phyloP scores from a whole-genome alignment of 1,140 invertebrate genomes.

The Latrodectus geometricus region DNA sequence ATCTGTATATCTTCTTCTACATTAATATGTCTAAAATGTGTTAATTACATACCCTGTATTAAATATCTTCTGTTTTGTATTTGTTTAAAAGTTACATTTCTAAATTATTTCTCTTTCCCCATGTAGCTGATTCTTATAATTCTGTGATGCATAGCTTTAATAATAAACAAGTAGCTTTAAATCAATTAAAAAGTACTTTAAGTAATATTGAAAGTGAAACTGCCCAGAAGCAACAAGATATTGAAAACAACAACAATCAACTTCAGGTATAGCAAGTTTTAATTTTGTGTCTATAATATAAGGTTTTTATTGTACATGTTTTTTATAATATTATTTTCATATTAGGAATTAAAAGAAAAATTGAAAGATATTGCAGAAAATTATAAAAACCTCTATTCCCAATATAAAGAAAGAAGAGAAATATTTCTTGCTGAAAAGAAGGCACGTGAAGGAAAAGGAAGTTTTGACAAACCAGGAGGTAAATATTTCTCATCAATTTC shows the following conservation, averaged over 20 bases:
- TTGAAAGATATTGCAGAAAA: constrained; percentile 74
- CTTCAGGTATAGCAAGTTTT: constrained; percentile 68
- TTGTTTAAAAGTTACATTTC: too few species aligned
- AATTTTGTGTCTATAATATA: not conserved
- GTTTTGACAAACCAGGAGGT: constrained; percentile 25
- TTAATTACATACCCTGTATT: too few species aligned
- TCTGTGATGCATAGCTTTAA: constrained; percentile 82
- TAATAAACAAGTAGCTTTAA: constrained; percentile 80
- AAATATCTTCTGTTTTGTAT: too few species aligned
- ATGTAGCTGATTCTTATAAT: constrained; percentile 75
- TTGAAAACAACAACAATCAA: constrained; percentile 85
- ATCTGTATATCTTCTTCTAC: too few species aligned
- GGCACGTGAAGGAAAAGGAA: constrained; percentile 65
- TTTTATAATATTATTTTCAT: not conserved
- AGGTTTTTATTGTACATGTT: not conserved
- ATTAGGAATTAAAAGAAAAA: constrained; percentile 75
- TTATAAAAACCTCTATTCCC: constrained; percentile 74
- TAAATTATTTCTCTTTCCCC: constrained; percentile 21
- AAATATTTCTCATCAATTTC: not conserved
- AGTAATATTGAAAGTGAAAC: constrained; percentile 76
- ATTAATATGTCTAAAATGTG: too few species aligned
- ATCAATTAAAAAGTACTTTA: constrained; percentile 85
- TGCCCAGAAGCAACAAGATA: constrained; percentile 81
- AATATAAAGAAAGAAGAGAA: constrained; percentile 74
- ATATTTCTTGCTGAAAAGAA: constrained; percentile 71